Conservation (phyloP, 2,113 vertebrate species). For the Ceyx margarethae region DNA sequence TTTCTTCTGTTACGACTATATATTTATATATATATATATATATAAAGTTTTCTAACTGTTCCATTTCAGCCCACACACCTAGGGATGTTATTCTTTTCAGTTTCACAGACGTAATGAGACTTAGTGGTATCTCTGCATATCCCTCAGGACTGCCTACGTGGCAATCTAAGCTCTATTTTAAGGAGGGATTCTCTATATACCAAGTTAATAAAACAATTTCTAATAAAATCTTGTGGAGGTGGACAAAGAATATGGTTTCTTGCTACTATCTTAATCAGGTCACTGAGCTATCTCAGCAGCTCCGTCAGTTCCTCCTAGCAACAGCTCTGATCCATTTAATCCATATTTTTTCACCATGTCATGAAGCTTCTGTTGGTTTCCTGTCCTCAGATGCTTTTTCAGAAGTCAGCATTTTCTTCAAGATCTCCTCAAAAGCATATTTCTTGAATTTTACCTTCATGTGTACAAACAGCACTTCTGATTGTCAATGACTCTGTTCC, state of each 20-base stretch:
- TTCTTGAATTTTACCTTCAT: background rate
- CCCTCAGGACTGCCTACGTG: background rate
- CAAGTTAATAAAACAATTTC: background rate
- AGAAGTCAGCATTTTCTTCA: background rate
- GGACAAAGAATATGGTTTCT: background rate
- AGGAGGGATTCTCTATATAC: background rate
- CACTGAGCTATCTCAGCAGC: slow-evolving; percentile 15
- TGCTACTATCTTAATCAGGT: background rate
- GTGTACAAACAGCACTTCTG: background rate
- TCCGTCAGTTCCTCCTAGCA: slow-evolving; percentile 31
- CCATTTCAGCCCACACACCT: background rate
- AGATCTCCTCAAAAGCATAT: background rate
- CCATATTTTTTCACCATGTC: background rate
- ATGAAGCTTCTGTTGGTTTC: background rate
- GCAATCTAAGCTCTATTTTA: background rate
- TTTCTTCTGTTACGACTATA: background rate
- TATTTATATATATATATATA: no score
- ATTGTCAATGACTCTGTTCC: background rate
- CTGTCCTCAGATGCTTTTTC: background rate
- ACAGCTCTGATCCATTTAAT: background rate
- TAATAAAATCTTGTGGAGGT: background rate
- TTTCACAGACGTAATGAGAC: background rate
- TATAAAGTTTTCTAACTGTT: background rate
- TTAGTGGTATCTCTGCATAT: fast-evolving
- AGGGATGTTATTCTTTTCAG: background rate